Conservation (phyloP, 2,888 invertebrate species). For the Drosophila austrosaltans region DNA sequence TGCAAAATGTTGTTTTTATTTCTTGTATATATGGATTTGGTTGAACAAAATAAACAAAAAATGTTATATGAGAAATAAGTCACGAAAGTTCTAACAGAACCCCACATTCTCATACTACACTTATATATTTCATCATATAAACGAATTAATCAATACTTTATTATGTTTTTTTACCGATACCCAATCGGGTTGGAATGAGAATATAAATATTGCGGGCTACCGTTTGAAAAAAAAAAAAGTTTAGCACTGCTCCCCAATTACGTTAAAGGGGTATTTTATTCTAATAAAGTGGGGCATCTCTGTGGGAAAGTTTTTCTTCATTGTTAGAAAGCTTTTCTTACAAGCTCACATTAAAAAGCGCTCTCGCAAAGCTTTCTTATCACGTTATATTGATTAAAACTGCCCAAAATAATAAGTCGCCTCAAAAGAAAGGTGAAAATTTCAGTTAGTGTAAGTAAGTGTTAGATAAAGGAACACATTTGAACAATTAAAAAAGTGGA, state of each 20-base stretch:
- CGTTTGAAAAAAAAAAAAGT: background rate
- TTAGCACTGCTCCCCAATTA: background rate
- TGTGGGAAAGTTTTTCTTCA: background rate
- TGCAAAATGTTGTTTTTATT: conserved; percentile 48
- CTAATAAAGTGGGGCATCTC: background rate
- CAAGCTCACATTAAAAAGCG: background rate
- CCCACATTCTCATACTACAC: background rate
- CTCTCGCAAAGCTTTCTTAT: conserved; percentile 48
- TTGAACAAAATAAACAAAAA: conserved; percentile 22
- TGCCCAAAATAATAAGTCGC: conserved; percentile 15
- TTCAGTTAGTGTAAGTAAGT: conserved; percentile 15
- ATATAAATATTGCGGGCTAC: background rate
- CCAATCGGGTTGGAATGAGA: background rate
- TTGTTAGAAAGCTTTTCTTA: background rate
- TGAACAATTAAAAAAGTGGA: background rate
- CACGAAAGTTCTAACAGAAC: background rate
- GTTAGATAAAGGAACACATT: background rate
- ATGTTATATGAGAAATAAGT: conserved; percentile 11
- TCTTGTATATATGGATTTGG: conserved; percentile 53
- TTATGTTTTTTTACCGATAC: background rate
- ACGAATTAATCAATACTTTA: background rate
- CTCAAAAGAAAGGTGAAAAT: conserved; percentile 15
- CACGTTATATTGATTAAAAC: conserved; percentile 52
- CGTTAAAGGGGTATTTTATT: background rate
- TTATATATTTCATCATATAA: background rate